Percentiles rank a stretch among this genome's conserved stretches.
These are phyloP conservation scores for Calypte anna DNA, from an alignment of 2,113 vertebrate genomes.

Conservation along the genomic window DNA sequence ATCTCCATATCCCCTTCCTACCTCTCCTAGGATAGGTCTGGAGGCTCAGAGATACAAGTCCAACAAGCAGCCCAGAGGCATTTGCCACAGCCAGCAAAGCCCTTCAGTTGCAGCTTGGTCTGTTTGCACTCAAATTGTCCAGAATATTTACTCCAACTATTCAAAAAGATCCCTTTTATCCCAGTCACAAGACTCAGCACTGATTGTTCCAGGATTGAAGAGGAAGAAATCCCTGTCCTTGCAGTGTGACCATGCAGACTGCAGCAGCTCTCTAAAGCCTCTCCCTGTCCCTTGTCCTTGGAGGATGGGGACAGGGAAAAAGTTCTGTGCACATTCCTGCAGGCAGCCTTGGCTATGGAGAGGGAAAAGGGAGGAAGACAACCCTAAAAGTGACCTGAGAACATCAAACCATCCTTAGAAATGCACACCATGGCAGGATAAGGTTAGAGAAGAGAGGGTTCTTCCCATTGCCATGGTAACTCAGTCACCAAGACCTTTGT, in stretches of 20 bases:
- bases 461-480: accelerated
- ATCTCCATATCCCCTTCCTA: accelerated
- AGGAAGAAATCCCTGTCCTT: slow-evolving; percentile 19
- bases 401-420: neutral
- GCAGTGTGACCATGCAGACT: slow-evolving; percentile 50
- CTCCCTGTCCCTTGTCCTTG: slow-evolving; percentile 26
- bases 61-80: neutral
- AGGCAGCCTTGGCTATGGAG: neutral
- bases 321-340: neutral
- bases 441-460: accelerated
- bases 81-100: neutral
- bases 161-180: slow-evolving; percentile 43
- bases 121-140: neutral
- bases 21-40: neutral
- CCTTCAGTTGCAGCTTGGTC: neutral
- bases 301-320: slow-evolving; percentile 15
- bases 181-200: slow-evolving; percentile 50
- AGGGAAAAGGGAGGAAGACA: neutral
- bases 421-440: accelerated
- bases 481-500: neutral
- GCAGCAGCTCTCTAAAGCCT: slow-evolving; percentile 9
- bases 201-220: slow-evolving; percentile 30
- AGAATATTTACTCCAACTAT: neutral
- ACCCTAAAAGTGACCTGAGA: neutral
- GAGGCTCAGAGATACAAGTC: neutral